Evolutionary conservation across 2,797 vertebrate species (phyloP).

Genomic region (Astyanax mexicanus): DNA sequence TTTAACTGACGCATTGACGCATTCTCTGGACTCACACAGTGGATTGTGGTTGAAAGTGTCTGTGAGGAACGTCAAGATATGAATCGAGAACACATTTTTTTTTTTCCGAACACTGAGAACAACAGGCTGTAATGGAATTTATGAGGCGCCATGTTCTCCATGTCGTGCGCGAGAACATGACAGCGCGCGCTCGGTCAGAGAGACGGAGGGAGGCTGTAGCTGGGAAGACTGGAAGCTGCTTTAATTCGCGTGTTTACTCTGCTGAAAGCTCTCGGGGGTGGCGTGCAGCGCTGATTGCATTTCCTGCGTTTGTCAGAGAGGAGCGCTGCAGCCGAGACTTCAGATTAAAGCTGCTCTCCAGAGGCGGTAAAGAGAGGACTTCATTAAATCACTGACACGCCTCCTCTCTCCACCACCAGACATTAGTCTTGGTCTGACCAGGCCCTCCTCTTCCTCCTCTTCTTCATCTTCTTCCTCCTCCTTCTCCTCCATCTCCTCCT

Average conservation of each 20-base stretch:
- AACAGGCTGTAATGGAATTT: conserved; percentile 29
- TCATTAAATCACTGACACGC: conserved; percentile 59
- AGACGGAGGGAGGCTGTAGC: conserved; percentile 12
- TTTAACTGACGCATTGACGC: too few relatives aligned
- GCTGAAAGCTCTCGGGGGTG: conserved; percentile 45
- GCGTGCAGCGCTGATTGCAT: conserved; percentile 56
- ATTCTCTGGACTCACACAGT: too few relatives aligned
- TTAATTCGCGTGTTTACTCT: conserved; percentile 52
- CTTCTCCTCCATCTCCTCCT: conserved; percentile 16
- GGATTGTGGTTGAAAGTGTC: too few relatives aligned
- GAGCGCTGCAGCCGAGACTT: conserved; percentile 44
- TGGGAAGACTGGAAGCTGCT: conserved; percentile 14
- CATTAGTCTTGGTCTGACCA: conserved; percentile 44
- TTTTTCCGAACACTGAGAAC: conserved; percentile 33
- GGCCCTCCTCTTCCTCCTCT: not conserved
- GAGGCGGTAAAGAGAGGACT: conserved; percentile 55
- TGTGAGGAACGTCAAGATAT: too few relatives aligned
- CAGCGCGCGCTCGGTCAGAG: conserved; percentile 16
- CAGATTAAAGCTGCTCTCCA: conserved; percentile 58
- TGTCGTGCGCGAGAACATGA: conserved; percentile 1
- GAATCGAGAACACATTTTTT: not conserved
- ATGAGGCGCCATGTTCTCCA: conserved; percentile 19
- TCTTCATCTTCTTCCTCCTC: not conserved
- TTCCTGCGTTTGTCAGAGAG: conserved; percentile 55
- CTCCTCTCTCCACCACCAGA: conserved; percentile 42